Conservation (phyloP, 2,113 vertebrate genomes). For the Phyllostomus discolor region DNA sequence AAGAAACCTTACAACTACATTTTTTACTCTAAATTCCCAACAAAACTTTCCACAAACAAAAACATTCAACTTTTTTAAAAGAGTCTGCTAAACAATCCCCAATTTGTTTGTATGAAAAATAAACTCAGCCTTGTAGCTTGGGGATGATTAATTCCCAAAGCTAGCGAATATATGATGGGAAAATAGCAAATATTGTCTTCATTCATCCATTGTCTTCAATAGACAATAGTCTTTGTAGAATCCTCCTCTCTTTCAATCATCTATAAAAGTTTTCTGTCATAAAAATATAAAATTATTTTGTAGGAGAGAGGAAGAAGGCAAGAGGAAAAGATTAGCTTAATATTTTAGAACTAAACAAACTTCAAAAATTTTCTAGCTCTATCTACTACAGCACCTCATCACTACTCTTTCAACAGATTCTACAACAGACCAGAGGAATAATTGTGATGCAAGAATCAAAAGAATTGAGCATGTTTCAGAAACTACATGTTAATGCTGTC, state of each 20-base stretch:
- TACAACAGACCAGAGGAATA: background rate
- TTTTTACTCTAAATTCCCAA: constrained; percentile 36
- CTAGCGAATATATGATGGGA: background rate
- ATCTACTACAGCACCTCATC: background rate
- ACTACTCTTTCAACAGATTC: background rate
- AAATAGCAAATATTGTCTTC: background rate
- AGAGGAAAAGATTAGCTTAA: background rate
- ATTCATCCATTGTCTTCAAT: background rate
- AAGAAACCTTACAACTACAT: background rate
- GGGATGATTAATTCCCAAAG: background rate
- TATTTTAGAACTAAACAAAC: constrained; percentile 11
- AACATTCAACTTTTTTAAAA: background rate
- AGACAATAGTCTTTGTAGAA: background rate
- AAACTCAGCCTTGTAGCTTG: constrained; percentile 1
- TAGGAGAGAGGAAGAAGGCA: background rate
- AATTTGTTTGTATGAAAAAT: constrained; percentile 1
- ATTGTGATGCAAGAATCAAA: background rate
- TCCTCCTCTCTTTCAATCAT: background rate
- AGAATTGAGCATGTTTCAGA: background rate
- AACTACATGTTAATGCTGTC: background rate
- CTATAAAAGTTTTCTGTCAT: background rate
- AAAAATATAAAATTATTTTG: background rate
- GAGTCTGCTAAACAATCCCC: background rate
- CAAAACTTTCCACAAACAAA: constrained; percentile 35
- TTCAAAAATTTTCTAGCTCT: background rate